phyloP scores from a whole-genome alignment of 2,113 vertebrate genomes.

The Smithornis capensis region DNA sequence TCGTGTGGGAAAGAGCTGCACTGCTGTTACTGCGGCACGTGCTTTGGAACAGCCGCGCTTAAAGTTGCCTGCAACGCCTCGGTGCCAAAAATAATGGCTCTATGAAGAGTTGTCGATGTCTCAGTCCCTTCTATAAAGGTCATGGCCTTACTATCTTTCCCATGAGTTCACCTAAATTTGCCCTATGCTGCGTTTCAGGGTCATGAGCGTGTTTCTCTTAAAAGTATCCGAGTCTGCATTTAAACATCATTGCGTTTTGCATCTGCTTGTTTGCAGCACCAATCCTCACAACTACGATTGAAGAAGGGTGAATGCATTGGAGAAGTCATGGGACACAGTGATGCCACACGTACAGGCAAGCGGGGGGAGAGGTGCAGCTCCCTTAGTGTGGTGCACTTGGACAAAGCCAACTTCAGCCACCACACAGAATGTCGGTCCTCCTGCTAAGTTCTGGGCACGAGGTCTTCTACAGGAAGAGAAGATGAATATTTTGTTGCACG shows the following conservation, averaged over 20 bases:
- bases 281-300: fast-evolving
- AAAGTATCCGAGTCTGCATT: not conserved
- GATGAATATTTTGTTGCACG: not conserved
- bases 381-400: fast-evolving
- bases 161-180: fast-evolving
- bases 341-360: not conserved
- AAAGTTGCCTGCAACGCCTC: not conserved
- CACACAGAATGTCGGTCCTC: fast-evolving
- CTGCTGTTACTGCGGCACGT: not conserved
- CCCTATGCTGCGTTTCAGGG: not conserved
- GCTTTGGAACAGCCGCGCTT: not conserved
- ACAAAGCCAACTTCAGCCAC: not conserved
- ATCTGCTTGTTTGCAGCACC: not conserved
- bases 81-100: not conserved
- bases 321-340: fast-evolving
- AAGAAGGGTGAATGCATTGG: not conserved
- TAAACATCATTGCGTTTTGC: not conserved
- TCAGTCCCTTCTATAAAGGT: not conserved
- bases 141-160: not conserved
- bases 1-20: not conserved
- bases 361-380: not conserved
- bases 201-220: not conserved
- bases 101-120: not conserved
- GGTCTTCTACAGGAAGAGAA: not conserved
- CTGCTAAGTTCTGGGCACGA: not conserved